Evolutionary conservation across 2,888 invertebrate genomes (phyloP).

Genomic region (Caenorhabditis sulstoni): DNA sequence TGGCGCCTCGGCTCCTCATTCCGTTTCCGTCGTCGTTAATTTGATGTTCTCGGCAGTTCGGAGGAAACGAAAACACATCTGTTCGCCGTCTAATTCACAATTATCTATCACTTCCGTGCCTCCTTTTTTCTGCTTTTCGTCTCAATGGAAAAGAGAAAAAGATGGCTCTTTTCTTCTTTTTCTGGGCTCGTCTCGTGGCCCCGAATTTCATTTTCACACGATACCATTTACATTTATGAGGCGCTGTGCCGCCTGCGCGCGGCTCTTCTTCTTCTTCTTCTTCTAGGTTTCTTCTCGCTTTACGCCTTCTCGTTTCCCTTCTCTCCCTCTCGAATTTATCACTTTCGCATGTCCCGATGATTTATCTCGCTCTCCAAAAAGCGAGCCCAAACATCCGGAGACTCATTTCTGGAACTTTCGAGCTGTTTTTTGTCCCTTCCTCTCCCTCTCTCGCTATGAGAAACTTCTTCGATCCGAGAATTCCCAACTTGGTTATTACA

Average conservation of each 20-base stretch:
- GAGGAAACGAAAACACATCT: conserved; percentile 40
- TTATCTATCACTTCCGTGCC: conserved; percentile 21
- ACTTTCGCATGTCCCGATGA: conserved; percentile 56
- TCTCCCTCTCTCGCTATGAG: neutral
- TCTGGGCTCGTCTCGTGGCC: conserved; percentile 9
- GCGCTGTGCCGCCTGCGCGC: conserved; percentile 16
- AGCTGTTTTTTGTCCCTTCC: neutral
- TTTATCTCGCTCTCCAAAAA: conserved; percentile 21
- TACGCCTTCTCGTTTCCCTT: conserved; percentile 20
- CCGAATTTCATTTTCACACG: conserved; percentile 58
- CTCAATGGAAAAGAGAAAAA: conserved; percentile 6
- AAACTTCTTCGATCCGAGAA: neutral
- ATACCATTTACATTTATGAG: conserved; percentile 60
- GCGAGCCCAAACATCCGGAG: conserved; percentile 25
- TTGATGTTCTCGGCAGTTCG: conserved; percentile 3
- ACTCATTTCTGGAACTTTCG: neutral
- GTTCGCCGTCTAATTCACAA: conserved; percentile 41
- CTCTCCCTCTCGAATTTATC: conserved; percentile 42
- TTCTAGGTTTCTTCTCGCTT: conserved; percentile 32
- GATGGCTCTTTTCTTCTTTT: conserved; percentile 9
- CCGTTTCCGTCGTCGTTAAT: neutral
- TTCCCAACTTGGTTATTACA: neutral
- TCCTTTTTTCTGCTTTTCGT: conserved; percentile 3
- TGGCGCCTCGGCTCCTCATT: conserved; percentile 6
- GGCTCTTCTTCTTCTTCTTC: conserved; percentile 36